Base-by-base conservation (phyloP, 2,888 invertebrate species). In the Hypsopygia costalis region DNA sequence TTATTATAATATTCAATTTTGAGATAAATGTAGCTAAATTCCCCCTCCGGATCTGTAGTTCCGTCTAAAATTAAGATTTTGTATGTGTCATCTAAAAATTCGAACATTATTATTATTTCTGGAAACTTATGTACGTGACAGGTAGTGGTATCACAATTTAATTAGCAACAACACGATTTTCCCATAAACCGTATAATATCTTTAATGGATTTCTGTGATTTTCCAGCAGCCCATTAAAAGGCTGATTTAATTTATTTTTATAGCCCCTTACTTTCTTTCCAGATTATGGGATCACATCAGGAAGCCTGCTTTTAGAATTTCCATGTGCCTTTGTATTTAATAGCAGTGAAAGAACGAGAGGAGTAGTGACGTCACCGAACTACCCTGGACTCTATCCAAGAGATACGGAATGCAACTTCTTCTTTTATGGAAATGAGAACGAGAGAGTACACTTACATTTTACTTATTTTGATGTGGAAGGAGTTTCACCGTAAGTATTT, bases 391-490 rank as follows among this genome's bases (percentile, higher is more conserved):
- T 93, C 50, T 97, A 97, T 83, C 96, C 97, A 0, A 91, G 97
- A 58, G 94, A 96, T 69, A 94, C 97, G 4, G 95, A 96, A 77
- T 97, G 97, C 78, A 94, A 97, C 87, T 97, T 96, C 81, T 96
- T 95, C 80, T 97, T 97, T 77, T 92, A 96, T 68, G 97, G 95
- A 11, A 91, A 91, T 48, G 83, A 89, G 49, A 92, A 93, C 47
- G 95, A 97, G 71, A 92, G 92, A 62, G 92, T 96, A 39, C 93
- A 93, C 68, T 89, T 97, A 53, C 94, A 94, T 67, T 98, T 98
- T 76, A 93, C 93, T 43, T 95, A 95, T 80, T 98, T 98, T 70
- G 97, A 98, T 74, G 95, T 98, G 11, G 98, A 98, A 82, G 98
- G 98, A 46, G 95, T 98, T 43, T 89, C 93, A 54, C 97, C 97